phyloP scores from a whole-genome alignment of 2,113 vertebrate genomes.

The Synchiropus splendidus region DNA sequence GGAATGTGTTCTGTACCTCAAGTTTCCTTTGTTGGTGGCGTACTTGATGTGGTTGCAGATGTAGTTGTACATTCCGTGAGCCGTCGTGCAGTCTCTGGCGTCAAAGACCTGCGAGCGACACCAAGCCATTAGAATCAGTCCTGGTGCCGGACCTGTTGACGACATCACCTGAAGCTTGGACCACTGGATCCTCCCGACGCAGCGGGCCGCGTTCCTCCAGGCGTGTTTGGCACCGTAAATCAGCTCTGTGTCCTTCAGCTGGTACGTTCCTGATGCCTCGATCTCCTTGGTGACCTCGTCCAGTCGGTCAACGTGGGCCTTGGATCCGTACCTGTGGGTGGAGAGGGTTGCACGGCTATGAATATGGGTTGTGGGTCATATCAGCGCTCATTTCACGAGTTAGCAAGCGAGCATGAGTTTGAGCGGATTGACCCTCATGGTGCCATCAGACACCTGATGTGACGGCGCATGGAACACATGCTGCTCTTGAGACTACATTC shows the following conservation, averaged over 20 bases:
- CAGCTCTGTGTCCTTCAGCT: slow-evolving; percentile 89
- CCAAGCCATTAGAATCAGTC: not conserved
- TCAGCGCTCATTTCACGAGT: no score
- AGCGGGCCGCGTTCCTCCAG: slow-evolving; percentile 91
- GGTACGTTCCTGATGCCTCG: slow-evolving; percentile 79
- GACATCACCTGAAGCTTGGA: slow-evolving; percentile 87
- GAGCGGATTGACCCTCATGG: no score
- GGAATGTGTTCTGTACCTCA: slow-evolving; percentile 70
- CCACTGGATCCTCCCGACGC: slow-evolving; percentile 96
- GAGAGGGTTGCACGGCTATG: no score
- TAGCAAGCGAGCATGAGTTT: no score
- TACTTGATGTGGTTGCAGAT: slow-evolving; percentile 99
- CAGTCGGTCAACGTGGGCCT: slow-evolving; percentile 84
- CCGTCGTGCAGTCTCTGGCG: slow-evolving; percentile 91
- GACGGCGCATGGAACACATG: not conserved
- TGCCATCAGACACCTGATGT: no score
- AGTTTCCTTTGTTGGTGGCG: slow-evolving; percentile 96
- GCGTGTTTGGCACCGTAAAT: slow-evolving; percentile 95
- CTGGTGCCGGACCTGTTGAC: not conserved
- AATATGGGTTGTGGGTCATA: no score
- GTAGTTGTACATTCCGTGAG: slow-evolving; percentile 97
- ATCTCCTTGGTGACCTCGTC: slow-evolving; percentile 93
- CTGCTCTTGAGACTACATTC: no score
- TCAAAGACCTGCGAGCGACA: slow-evolving; percentile 80
- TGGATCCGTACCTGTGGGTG: slow-evolving; percentile 78